Base-by-base conservation (phyloP, 2,797 vertebrate species). In the Graptemys geographica region DNA sequence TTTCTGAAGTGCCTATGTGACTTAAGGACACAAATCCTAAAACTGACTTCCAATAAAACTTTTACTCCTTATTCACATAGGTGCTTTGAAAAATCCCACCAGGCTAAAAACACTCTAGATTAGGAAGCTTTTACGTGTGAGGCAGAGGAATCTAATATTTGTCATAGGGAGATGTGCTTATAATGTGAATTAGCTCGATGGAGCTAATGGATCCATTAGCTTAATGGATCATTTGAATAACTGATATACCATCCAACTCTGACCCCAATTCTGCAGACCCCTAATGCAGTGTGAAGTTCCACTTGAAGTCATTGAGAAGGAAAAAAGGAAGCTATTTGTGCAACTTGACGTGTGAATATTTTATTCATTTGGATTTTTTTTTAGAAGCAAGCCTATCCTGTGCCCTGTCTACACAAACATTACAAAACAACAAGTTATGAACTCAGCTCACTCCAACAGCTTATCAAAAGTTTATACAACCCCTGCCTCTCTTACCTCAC, bases 351-450 rank as follows among this genome's bases (percentile, higher is more conserved):
- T 76, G 37, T 83, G 52, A 37, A 52, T 3, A 74, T 33, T 65
- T 92, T 86, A 27, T 79, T 84, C 28, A 49, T 8, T 79, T 8
- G 55, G 3, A 0, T 91, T 92, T 87, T 87, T 13, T 88, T 85
- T 76, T 27, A 19, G 74, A 86, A 80, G 84, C 4, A 5, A 31
- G 4, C 6, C 0, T 5, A 5, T 31, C 9, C 2, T 33, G 5
- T 1, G 55, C 57, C 10, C 21, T 28, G 62, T 33, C 6, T 11
- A 82, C 90, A 2, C 6, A 51, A 16, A 2, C 37, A 15, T 44
- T 87, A 4, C 82, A 84, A 49, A 19, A 52, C 28, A 87, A 2
- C 6, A 79, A 23, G 5, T 49, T 27, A 59, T 41, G 56, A 55
- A 82, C 81, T 76, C 33, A 52, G 49, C 0, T 44, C 56, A 13